Percentiles rank a stretch among this genome's conserved stretches.
Evolutionary conservation across 2,888 invertebrate genomes (phyloP).

Genomic region (Leucania comma): DNA sequence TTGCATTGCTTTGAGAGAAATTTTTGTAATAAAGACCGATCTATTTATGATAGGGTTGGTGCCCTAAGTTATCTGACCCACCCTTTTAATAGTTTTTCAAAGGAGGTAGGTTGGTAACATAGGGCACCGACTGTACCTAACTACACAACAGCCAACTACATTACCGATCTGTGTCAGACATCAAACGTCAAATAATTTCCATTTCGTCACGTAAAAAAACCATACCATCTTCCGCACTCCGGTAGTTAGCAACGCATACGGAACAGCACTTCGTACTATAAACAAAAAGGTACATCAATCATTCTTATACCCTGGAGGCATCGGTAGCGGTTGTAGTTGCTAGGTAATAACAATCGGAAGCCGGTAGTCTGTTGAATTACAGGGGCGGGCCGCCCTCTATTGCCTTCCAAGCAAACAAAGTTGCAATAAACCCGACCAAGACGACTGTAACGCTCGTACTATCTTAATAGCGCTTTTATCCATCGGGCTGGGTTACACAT

Average conservation of each 20-base stretch:
- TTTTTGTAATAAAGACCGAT: not conserved
- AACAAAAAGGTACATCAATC: slow-evolving; percentile 68
- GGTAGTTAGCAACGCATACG: slow-evolving; percentile 18
- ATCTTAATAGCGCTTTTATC: slow-evolving; percentile 82
- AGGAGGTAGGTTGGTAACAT: too few relatives aligned
- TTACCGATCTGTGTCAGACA: slow-evolving; percentile 8
- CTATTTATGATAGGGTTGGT: too few relatives aligned
- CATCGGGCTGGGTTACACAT: slow-evolving; percentile 81
- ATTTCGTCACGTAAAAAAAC: slow-evolving; percentile 22
- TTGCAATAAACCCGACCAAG: slow-evolving; percentile 86
- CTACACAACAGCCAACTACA: slow-evolving; percentile 1
- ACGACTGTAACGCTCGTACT: slow-evolving; percentile 77
- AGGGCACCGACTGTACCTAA: too few relatives aligned
- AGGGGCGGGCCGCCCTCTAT: slow-evolving; percentile 78
- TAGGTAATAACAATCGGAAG: slow-evolving; percentile 86
- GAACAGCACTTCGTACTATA: slow-evolving; percentile 51
- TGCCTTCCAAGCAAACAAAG: slow-evolving; percentile 85
- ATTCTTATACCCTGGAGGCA: slow-evolving; percentile 62
- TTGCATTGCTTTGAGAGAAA: not conserved
- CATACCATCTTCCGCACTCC: slow-evolving; percentile 15
- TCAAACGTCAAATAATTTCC: slow-evolving; percentile 53
- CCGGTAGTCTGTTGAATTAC: slow-evolving; percentile 77
- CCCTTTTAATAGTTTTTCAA: too few relatives aligned
- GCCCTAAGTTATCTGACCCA: too few relatives aligned
- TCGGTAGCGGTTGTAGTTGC: slow-evolving; percentile 66